Evolutionary conservation across 2,888 invertebrate genomes (phyloP).

Genomic region (Ctena decussata): DNA sequence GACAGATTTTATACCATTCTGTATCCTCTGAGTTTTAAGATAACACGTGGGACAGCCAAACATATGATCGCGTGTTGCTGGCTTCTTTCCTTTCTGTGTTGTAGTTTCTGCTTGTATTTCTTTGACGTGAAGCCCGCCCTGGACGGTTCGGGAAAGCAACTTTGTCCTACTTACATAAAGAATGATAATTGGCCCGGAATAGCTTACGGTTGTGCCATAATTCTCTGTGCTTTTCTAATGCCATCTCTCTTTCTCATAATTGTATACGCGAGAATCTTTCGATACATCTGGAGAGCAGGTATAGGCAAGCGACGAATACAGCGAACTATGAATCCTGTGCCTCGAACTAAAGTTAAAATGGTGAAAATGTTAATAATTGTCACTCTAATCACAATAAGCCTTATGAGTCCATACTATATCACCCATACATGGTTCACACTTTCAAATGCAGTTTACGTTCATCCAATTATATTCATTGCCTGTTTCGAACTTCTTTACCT

Average conservation of each 20-base stretch:
- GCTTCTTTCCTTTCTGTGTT: slow-evolving; percentile 67
- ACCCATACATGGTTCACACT: slow-evolving; percentile 73
- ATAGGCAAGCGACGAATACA: slow-evolving; percentile 70
- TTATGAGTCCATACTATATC: slow-evolving; percentile 73
- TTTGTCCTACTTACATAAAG: slow-evolving; percentile 75
- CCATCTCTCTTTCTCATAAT: slow-evolving; percentile 72
- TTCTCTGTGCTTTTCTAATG: slow-evolving; percentile 70
- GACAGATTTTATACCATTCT: slow-evolving; percentile 86
- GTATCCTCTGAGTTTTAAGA: slow-evolving; percentile 85
- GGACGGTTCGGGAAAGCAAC: neutral
- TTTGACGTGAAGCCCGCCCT: slow-evolving; percentile 60
- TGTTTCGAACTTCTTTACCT: slow-evolving; percentile 69
- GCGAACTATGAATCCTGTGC: slow-evolving; percentile 82
- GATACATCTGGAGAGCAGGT: slow-evolving; percentile 79
- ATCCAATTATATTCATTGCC: slow-evolving; percentile 69
- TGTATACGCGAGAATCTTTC: slow-evolving; percentile 76
- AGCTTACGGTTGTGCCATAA: slow-evolving; percentile 68
- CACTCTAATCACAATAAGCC: slow-evolving; percentile 62
- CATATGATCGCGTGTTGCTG: slow-evolving; percentile 79
- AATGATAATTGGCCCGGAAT: slow-evolving; percentile 64
- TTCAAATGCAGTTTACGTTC: slow-evolving; percentile 17
- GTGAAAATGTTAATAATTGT: slow-evolving; percentile 83
- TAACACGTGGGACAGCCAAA: slow-evolving; percentile 83
- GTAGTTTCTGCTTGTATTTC: slow-evolving; percentile 78
- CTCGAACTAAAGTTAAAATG: slow-evolving; percentile 85